Conservation (phyloP, 2,797 vertebrate species). For the Amniataba percoides region DNA sequence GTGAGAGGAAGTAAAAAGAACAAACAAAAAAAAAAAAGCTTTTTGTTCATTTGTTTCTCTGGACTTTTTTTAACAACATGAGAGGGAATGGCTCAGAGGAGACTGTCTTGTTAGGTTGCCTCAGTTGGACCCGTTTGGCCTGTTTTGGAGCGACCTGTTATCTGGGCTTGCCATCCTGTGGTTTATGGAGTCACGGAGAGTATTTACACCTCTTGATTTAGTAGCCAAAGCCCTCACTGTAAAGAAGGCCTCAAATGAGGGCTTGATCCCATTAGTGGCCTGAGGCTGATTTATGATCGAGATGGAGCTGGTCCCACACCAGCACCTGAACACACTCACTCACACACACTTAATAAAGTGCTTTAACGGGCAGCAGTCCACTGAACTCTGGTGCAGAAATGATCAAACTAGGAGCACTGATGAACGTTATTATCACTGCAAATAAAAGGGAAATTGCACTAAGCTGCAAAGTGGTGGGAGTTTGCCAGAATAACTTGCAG, state of each 20-base stretch:
- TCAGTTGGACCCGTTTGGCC: constrained; percentile 11
- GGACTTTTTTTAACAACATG: neutral
- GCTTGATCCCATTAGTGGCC: constrained; percentile 73
- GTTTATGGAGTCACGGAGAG: constrained; percentile 62
- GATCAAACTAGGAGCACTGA: constrained; percentile 5
- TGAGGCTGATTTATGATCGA: constrained; percentile 59
- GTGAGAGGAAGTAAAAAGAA: constrained; percentile 68
- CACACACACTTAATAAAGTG: constrained; percentile 35
- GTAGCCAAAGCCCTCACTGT: constrained; percentile 50
- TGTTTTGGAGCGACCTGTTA: constrained; percentile 48
- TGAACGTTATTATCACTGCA: constrained; percentile 23
- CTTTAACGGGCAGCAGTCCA: constrained; percentile 26
- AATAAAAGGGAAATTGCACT: constrained; percentile 25
- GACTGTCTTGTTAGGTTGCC: constrained; percentile 6
- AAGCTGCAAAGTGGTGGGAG: constrained; percentile 3
- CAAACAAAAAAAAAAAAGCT: neutral
- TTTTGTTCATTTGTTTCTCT: neutral
- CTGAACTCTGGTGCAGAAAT: constrained; percentile 17
- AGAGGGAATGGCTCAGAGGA: neutral
- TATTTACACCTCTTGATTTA: constrained; percentile 77
- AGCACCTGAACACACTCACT: constrained; percentile 28
- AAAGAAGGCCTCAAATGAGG: constrained; percentile 72
- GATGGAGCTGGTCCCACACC: constrained; percentile 42
- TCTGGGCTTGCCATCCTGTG: constrained; percentile 18
- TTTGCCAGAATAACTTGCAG: constrained; percentile 19